Percentiles rank a stretch among this genome's conserved stretches.
These are phyloP conservation scores for Oncopeltus fasciatus DNA, from an alignment of 1,140 invertebrate genomes.

Conservation along the genomic window DNA sequence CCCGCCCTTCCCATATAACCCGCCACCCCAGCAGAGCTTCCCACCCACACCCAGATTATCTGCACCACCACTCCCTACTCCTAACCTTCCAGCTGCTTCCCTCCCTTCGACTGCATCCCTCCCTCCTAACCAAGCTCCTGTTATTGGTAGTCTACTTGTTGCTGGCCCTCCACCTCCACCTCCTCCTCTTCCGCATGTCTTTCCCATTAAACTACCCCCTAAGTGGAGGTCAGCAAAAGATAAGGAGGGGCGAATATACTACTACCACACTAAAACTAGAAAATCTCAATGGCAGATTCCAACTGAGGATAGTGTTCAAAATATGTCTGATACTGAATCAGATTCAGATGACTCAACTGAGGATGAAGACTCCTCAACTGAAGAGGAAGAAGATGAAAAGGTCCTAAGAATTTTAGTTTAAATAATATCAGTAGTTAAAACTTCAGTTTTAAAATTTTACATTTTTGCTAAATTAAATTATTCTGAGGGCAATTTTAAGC, in stretches of 20 bases:
- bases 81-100: constrained; percentile 24
- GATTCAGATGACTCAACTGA: constrained; percentile 32
- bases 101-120: constrained; percentile 21
- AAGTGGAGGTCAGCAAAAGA: constrained; percentile 77
- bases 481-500: no score
- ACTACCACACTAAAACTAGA: constrained; percentile 74
- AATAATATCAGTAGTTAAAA: no score
- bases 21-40: neutral
- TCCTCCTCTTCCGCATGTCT: constrained; percentile 16
- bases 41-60: constrained; percentile 1
- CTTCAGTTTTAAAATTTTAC: no score
- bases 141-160: constrained; percentile 18
- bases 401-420: no score
- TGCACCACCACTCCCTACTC: constrained; percentile 26
- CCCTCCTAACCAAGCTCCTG: constrained; percentile 15
- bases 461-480: no score
- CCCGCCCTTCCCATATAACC: constrained; percentile 5
- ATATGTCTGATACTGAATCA: constrained; percentile 31
- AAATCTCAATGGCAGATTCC: constrained; percentile 82
- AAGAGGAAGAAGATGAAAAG: constrained; percentile 21
- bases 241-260: constrained; percentile 68
- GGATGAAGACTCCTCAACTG: constrained; percentile 21
- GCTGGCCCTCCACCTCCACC: constrained; percentile 20
- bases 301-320: constrained; percentile 18
- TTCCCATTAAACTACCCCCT: constrained; percentile 51